These are phyloP conservation scores for Tarsius wallacei DNA, from an alignment of 2,797 vertebrate species.

Conservation along the genomic window DNA sequence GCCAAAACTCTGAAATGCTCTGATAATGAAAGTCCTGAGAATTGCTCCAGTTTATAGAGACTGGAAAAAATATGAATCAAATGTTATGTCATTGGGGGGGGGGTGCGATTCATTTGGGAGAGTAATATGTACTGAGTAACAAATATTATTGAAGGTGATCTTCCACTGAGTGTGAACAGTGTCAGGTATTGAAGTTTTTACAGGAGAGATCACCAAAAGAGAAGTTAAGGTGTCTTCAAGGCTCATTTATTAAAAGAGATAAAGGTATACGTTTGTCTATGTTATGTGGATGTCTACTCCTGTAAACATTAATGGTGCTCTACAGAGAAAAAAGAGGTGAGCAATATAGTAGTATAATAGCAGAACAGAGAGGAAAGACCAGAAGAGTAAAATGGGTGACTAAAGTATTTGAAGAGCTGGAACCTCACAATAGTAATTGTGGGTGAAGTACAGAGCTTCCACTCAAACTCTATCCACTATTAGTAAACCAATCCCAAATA, in stretches of 20 bases:
- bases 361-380: not conserved
- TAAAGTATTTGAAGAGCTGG: not conserved
- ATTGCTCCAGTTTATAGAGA: not conserved
- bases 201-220: not conserved
- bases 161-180: not conserved
- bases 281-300: not conserved
- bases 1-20: not conserved
- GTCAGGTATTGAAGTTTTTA: not conserved
- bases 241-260: not conserved
- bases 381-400: not conserved
- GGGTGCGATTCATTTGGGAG: not conserved
- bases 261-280: not conserved
- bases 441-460: not conserved
- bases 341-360: not conserved
- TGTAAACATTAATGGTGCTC: not conserved
- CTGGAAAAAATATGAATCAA: not conserved
- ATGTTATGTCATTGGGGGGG: not conserved
- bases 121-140: not conserved
- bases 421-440: not conserved
- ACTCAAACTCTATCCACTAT: not conserved
- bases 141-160: not conserved
- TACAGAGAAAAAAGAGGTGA: not conserved
- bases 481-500: not conserved
- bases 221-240: not conserved
- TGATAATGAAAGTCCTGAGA: not conserved